A percentile compares a stretch with the other conserved stretches of the same genome.
phyloP scores from a whole-genome alignment of 1,140 invertebrate species.

The Charaxes varanes region DNA sequence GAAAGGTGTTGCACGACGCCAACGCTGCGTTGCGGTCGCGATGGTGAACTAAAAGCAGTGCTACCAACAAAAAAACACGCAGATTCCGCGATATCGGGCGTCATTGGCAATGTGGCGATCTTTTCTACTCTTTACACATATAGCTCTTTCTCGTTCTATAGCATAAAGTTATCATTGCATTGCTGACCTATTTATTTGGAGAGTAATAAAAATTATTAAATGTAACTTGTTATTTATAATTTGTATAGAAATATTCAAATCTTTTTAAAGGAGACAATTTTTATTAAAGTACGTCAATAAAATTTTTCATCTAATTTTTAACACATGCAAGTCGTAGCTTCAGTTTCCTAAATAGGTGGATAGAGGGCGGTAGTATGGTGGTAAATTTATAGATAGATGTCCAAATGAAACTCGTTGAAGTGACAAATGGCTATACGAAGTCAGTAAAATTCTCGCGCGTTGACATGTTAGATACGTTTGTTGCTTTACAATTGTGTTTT shows the following conservation, averaged over 20 bases:
- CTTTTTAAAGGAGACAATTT: background rate
- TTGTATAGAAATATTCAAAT: background rate
- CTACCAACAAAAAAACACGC: constrained; percentile 54
- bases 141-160: constrained; percentile 40
- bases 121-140: constrained; percentile 41
- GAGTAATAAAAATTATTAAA: constrained; percentile 6
- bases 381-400: too few species aligned
- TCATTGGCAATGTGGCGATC: constrained; percentile 67
- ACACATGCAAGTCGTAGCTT: too few species aligned
- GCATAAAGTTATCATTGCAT: constrained; percentile 29
- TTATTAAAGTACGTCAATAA: too few species aligned
- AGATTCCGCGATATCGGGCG: constrained; percentile 67
- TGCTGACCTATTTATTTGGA: constrained; percentile 33
- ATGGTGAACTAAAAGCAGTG: constrained; percentile 68
- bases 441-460: too few species aligned
- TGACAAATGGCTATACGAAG: too few species aligned
- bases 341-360: too few species aligned
- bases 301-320: too few species aligned
- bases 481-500: too few species aligned
- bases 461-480: too few species aligned
- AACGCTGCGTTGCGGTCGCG: constrained; percentile 72
- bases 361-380: too few species aligned
- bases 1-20: constrained; percentile 76
- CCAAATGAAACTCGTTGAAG: too few species aligned
- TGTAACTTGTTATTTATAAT: background rate